Percentiles rank a stretch among this genome's conserved stretches.
phyloP scores from a whole-genome alignment of 2,113 vertebrate species.

The Colinus virginianus region DNA sequence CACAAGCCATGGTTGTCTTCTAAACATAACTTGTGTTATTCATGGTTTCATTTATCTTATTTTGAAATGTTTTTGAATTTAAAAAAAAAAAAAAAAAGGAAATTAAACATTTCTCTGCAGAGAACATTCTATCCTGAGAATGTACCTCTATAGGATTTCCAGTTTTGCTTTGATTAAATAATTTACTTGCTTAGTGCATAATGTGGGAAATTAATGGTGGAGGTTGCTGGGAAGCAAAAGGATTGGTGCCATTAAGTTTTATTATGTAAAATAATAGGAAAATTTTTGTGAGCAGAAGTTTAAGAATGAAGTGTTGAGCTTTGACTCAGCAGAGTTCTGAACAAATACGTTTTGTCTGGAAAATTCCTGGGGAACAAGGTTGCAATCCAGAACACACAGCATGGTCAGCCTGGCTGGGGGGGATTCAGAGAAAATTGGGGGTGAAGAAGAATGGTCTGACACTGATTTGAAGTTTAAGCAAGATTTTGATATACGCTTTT shows the following conservation, averaged over 20 bases:
- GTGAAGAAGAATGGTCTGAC: neutral
- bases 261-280: neutral
- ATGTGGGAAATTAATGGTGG: neutral
- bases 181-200: neutral
- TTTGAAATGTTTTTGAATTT: neutral
- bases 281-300: neutral
- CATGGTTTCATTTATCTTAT: neutral
- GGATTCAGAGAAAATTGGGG: neutral
- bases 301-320: neutral
- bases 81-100: neutral
- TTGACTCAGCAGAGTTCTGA: neutral
- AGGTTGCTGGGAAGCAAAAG: neutral
- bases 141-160: neutral
- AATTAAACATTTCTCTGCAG: neutral
- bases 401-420: fast-evolving
- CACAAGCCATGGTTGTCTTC: neutral
- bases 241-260: neutral
- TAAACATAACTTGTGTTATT: neutral
- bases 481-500: neutral
- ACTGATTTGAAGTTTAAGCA: neutral
- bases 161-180: neutral
- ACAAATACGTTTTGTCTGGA: neutral
- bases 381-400: neutral
- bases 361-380: neutral
- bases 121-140: neutral